Evolutionary conservation across 2,888 invertebrate genomes (phyloP), one percentile per base, ranked within the genome.

Genomic region (Sphaerophoria rueppellii): DNA sequence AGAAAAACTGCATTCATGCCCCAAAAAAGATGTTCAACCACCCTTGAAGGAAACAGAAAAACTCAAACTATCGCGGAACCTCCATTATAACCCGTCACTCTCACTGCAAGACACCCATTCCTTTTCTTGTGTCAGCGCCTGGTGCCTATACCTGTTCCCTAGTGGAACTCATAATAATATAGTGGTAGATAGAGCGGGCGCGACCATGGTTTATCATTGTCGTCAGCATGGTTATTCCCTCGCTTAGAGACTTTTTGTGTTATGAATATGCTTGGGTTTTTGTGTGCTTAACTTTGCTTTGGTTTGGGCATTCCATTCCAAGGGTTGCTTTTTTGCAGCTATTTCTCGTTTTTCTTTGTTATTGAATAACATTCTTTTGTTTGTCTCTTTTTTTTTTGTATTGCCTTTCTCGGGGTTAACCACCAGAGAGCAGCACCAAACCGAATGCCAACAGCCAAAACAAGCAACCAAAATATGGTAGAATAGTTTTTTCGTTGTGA

Each of bases 151-250:
- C 24, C 24, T 2, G 24, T 24, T 24, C 24, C 24, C 24, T 24
- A 24, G 24, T 24, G 24, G 24, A 24, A 24, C 24, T 24, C 24
- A 24, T 24, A 24, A 24, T 24, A 24, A 24, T 24, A 24, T 24
- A 71, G 55, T 67, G 82, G 43, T 9, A 43, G 82, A 46, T 37
- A 4, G 40, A 40, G 67, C 60, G 11, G 72, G 76, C 63, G 75
- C 14, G 32, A 48, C 71, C 67, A 75, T 73, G 83, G 83, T 81
- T 81, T 81, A 63, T 85, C 81, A 81, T 73, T 85, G 85, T 81
- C 77, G 85, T 85, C 85, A 81, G 81, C 76, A 67, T 67, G 79
- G 82, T 58, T 79, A 67, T 71, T 74, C 71, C 69, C n/a, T 24
- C 1, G 1, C 46, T 16, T 14, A 55, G 54, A 54, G 63, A 78